Conservation (phyloP, 2,888 invertebrate genomes). For the Tachina lurida region DNA sequence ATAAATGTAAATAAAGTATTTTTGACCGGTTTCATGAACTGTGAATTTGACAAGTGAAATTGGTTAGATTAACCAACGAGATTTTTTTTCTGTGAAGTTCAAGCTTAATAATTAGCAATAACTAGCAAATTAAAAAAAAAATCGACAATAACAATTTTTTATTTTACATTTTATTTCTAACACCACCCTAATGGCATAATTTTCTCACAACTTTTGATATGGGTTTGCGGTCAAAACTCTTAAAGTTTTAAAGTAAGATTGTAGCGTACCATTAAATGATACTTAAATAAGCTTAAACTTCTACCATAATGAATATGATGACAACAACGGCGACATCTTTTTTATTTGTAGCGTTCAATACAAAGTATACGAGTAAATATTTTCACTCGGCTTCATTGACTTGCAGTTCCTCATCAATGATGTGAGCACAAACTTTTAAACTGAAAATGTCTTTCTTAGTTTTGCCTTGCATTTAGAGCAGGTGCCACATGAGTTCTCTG, state of each 20-base stretch:
- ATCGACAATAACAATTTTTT: too few species aligned
- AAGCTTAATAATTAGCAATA: too few species aligned
- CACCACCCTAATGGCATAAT: too few species aligned
- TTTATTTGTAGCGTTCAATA: conserved; percentile 31
- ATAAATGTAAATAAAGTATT: too few species aligned
- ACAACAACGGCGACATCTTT: conserved; percentile 63
- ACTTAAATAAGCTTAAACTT: conserved; percentile 14
- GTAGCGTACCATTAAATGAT: conserved; percentile 28
- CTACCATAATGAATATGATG: conserved; percentile 58
- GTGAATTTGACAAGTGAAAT: too few species aligned
- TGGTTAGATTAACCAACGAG: too few species aligned
- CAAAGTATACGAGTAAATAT: conserved; percentile 56
- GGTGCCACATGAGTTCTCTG: conserved; percentile 59
- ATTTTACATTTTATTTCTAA: too few species aligned
- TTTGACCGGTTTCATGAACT: too few species aligned
- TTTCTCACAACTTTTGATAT: too few species aligned
- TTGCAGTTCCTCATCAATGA: conserved; percentile 48
- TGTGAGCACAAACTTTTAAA: conserved; percentile 18
- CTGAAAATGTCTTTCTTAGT: conserved; percentile 6
- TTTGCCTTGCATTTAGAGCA: conserved; percentile 61
- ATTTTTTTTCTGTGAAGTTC: too few species aligned
- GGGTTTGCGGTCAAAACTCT: not conserved
- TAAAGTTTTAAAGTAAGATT: not conserved
- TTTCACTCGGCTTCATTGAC: conserved; percentile 43
- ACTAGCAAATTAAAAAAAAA: too few species aligned